Evolutionary conservation across 2,797 vertebrate genomes (phyloP).

Genomic region (Rhyacichthys aspro): DNA sequence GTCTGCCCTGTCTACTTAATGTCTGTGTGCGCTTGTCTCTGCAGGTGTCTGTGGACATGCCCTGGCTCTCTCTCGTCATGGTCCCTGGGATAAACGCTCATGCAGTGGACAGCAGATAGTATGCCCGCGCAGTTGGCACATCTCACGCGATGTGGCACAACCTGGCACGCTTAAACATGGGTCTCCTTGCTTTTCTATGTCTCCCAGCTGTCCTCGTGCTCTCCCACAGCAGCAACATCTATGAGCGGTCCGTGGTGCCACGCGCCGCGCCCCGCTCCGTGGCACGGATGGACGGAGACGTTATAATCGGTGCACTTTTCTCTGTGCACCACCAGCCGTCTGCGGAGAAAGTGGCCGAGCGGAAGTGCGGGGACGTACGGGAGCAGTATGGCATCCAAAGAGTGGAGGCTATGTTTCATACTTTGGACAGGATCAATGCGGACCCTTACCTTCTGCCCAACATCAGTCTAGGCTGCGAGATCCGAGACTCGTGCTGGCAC

Average conservation of each 20-base stretch:
- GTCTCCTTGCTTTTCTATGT: constrained; percentile 79
- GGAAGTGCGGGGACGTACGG: constrained; percentile 96
- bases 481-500: constrained; percentile 98
- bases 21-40: constrained; percentile 31
- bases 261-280: constrained; percentile 88
- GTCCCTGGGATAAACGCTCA: constrained; percentile 68
- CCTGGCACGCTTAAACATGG: constrained; percentile 86
- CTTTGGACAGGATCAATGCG: constrained; percentile 94
- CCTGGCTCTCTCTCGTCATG: constrained; percentile 56
- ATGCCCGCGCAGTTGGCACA: constrained; percentile 66
- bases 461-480: constrained; percentile 96
- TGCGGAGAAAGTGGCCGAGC: constrained; percentile 93
- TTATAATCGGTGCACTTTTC: constrained; percentile 98
- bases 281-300: constrained; percentile 96
- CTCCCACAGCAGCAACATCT: constrained; percentile 75
- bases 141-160: constrained; percentile 76
- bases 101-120: constrained; percentile 61
- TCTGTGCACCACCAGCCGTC: constrained; percentile 98
- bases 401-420: constrained; percentile 98
- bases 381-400: constrained; percentile 99
- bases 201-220: constrained; percentile 81
- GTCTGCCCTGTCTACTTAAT: constrained; percentile 29
- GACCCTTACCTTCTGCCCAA: constrained; percentile 92
- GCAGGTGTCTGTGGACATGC: constrained; percentile 63
- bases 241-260: constrained; percentile 78